Base-by-base conservation (phyloP, 2,797 vertebrate species). In the Chelonia mydas region DNA sequence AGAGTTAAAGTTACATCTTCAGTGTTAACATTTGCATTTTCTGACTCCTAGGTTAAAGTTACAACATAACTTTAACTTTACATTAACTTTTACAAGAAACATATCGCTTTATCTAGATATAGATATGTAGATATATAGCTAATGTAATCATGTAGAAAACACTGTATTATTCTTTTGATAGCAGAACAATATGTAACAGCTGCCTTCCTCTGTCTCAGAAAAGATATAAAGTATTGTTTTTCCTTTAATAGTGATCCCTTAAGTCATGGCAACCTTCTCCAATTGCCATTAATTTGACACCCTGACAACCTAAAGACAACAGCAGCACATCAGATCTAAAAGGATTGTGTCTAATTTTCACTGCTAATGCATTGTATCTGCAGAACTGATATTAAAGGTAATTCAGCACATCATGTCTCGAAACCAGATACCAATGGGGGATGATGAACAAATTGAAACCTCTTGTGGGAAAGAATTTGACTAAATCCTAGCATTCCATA, bases 401-500 rank as follows among this genome's bases (percentile, higher is more conserved):
- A 99, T 98, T 98, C 98, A 96, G 98, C 98, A 98, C 98, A 98
- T 98, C 98, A 88, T 98, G 98, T 98, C 98, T 98, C 92, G 98
- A 98, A 99, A 99, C 98, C 96, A 98, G 98, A 99, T 97, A 98
- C 97, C 93, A 81, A 96, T 95, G 98, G 95, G 97, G 97, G 98
- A 97, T 94, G 98, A 98, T 94, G 97, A 98, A 98, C 98, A 98
- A 98, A 99, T 98, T 98, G 97, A 98, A 98, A 98, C 96, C 96
- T 98, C 98, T 98, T 98, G 99, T 99, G 98, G 98, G 98, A 99
- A 99, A 99, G 98, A 97, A 97, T 96, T 97, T 88, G 96, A 97
- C 97, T 97, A 96, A 98, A 98, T 98, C 98, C 98, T 97, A 95
- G 95, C 98, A 98, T 98, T 99, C 98, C 98, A 89, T 79, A 95